A percentile compares a stretch with the other conserved stretches of the same genome.
Evolutionary conservation across 2,888 invertebrate genomes (phyloP).

Genomic region (Salpingus planirostris): DNA sequence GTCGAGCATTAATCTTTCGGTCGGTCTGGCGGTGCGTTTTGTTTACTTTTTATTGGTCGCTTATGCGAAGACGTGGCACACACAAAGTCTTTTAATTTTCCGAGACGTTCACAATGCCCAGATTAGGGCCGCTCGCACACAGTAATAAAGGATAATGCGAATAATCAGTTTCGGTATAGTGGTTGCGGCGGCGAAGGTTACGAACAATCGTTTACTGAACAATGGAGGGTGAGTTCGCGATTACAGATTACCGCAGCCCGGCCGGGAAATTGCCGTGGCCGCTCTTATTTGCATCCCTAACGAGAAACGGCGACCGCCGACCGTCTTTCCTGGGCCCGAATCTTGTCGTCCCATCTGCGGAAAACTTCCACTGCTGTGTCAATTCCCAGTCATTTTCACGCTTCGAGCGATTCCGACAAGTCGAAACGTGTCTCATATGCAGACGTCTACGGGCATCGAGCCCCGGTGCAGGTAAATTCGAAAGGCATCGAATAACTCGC

Average conservation of each 20-base stretch:
- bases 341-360: background rate
- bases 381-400: no score
- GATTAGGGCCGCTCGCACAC: constrained; percentile 21
- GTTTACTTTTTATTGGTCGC: no score
- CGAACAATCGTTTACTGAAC: constrained; percentile 26
- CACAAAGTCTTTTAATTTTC: constrained; percentile 10
- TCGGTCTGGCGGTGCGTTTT: no score
- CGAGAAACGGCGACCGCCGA: no score
- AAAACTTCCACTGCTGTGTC: no score
- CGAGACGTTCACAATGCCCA: constrained; percentile 16
- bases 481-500: no score
- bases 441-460: no score
- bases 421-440: no score
- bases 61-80: no score
- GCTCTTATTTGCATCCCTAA: constrained; percentile 31
- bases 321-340: constrained; percentile 3
- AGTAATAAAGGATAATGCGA: constrained; percentile 21
- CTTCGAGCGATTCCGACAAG: no score
- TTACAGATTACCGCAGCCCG: constrained; percentile 25
- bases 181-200: constrained; percentile 17
- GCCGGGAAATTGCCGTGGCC: constrained; percentile 27
- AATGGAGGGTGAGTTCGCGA: constrained; percentile 22
- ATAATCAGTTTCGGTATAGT: constrained; percentile 20
- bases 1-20: no score
- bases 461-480: no score